Percentiles rank a stretch among this genome's conserved stretches.
phyloP scores from a whole-genome alignment of 64 coral and sea anemone genomes.

The Astreopora myriophthalma region DNA sequence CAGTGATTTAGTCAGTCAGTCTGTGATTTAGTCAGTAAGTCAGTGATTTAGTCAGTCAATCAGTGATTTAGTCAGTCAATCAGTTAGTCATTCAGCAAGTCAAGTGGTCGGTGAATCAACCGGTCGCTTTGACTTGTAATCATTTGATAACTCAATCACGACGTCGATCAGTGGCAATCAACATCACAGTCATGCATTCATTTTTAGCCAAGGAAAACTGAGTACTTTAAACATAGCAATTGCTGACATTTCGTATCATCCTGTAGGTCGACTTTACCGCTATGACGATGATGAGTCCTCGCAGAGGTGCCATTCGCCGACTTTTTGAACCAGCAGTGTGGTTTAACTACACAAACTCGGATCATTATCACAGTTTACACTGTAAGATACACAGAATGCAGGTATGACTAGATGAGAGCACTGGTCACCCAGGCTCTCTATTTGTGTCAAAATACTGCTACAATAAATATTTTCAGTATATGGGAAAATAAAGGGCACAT shows the following conservation, averaged over 20 bases:
- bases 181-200: no score
- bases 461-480: no score
- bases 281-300: constrained; percentile 77
- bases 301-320: constrained; percentile 71
- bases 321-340: constrained; percentile 94
- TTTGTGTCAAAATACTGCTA: no score
- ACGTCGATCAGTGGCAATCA: no score
- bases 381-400: constrained; percentile 94
- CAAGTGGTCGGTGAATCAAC: background rate
- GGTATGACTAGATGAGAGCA: no score
- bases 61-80: background rate
- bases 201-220: no score
- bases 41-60: background rate
- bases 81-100: background rate
- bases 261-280: constrained; percentile 88
- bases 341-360: constrained; percentile 76
- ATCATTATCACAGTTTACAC: constrained; percentile 88
- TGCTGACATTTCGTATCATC: background rate
- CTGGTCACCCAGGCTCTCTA: no score
- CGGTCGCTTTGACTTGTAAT: background rate
- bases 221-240: no score
- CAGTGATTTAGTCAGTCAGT: background rate
- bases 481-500: no score
- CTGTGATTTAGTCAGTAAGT: no score
- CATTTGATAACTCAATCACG: no score